Evolutionary conservation across 2,113 vertebrate genomes (phyloP).

Genomic region (Poecile atricapillus): DNA sequence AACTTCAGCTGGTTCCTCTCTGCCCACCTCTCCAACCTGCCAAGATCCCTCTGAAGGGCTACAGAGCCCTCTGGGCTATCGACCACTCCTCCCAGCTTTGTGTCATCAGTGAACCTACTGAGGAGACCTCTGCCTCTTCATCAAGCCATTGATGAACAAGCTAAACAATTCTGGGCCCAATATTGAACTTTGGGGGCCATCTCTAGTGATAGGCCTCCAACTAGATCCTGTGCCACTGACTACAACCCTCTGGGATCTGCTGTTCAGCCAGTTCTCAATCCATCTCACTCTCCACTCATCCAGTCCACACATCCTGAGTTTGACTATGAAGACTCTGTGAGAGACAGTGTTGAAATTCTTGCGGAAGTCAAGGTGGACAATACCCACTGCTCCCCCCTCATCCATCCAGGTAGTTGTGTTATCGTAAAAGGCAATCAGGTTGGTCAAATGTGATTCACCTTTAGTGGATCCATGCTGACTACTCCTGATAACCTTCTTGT

Average conservation of each 20-base stretch:
- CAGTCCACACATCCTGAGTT: background rate
- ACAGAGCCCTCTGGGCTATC: too few relatives aligned
- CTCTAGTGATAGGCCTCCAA: too few relatives aligned
- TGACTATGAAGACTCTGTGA: background rate
- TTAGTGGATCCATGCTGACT: background rate
- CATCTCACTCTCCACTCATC: background rate
- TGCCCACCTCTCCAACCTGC: too few relatives aligned
- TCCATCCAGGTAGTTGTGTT: background rate
- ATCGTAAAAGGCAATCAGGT: background rate
- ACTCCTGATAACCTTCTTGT: background rate
- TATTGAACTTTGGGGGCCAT: too few relatives aligned
- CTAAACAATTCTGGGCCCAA: too few relatives aligned
- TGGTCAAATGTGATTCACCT: background rate
- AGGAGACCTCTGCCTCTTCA: too few relatives aligned
- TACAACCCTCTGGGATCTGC: background rate
- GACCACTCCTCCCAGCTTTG: too few relatives aligned
- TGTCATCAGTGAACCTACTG: too few relatives aligned
- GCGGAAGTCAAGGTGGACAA: background rate
- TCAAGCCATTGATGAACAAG: too few relatives aligned
- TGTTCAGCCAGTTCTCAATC: background rate
- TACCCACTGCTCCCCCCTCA: background rate
- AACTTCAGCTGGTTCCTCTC: too few relatives aligned
- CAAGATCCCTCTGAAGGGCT: too few relatives aligned
- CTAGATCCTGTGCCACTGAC: background rate
- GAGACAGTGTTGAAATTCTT: background rate